Base-by-base conservation (phyloP, 2,113 vertebrate species). In the Aphyosemion australe region DNA sequence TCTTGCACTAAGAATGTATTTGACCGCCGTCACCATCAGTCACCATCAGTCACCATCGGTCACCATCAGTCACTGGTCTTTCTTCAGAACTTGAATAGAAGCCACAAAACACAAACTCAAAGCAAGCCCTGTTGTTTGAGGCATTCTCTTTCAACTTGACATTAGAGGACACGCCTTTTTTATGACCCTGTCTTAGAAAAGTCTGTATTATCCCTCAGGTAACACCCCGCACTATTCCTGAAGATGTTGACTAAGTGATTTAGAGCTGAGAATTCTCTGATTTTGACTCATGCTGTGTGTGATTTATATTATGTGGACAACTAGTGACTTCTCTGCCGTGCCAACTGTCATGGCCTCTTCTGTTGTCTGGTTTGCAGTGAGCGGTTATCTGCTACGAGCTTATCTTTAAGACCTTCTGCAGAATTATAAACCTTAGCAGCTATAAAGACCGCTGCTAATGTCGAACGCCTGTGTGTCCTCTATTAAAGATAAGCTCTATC, bases 391-490 rank as follows among this genome's bases (percentile, higher is more conserved):
- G 64, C 52, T 26, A 37, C 41, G n/a, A 58, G 58, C 77, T 89
- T 89, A 87, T 87, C 85, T 84, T 69, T 78, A 82, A 72, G 73
- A 63, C 71, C 75, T 70, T 78, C 79, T 89, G 84, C 51, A 51
- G 67, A 76, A 67, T 57, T 79, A 62, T 70, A 80, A 74, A 72
- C 62, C 52, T 59, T 41, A 66, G 51, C 58, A 60, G 34, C 77
- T 57, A 56, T 82, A 76, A 78, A 74, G 32, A 72, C 37, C 58
- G 26, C 52, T 41, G 53, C 72, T 83, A 56, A 67, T 78, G 62
- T 47, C 19, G 39, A 19, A 16, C 42, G 51, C 31, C 18, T 65
- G 77, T 69, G 54, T 76, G 73, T 70, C 42, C 32, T 65, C 59
- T 72, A 58, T 77, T 73, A 72, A 70, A 84, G 82, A 83, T 78